Conservation (phyloP, 2,797 vertebrate genomes). For the Tamandua tetradactyla region DNA sequence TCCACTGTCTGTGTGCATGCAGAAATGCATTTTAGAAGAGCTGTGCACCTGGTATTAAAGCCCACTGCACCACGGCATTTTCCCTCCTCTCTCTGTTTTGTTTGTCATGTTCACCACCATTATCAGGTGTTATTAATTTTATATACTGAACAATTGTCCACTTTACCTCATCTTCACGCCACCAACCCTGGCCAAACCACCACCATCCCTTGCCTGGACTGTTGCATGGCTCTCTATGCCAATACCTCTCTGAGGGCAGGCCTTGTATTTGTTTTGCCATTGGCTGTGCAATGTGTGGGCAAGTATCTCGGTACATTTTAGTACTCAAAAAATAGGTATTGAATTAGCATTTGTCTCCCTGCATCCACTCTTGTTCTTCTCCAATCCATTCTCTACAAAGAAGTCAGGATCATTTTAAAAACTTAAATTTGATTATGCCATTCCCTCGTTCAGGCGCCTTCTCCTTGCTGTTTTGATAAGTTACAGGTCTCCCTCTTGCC, state of each 20-base stretch:
- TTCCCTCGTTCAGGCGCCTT: not conserved
- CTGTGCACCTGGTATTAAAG: not conserved
- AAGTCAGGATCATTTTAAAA: not conserved
- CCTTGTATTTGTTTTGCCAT: not conserved
- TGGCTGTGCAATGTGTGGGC: not conserved
- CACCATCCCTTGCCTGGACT: not conserved
- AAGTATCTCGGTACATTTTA: not conserved
- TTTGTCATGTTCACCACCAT: not conserved
- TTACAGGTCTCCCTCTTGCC: not conserved
- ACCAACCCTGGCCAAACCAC: not conserved
- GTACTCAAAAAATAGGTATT: not conserved
- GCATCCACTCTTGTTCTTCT: not conserved
- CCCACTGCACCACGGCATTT: not conserved
- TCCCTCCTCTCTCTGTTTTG: not conserved
- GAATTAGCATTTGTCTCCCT: not conserved
- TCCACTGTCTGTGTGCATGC: rapidly evolving
- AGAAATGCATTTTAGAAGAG: not conserved
- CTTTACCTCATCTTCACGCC: not conserved
- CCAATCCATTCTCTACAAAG: not conserved
- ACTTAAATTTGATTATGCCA: not conserved
- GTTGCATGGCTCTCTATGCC: not conserved
- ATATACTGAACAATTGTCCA: not conserved
- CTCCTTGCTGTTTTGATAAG: not conserved
- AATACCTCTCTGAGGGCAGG: not conserved
- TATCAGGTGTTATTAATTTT: not conserved